Evolutionary conservation across 1,140 invertebrate species (phyloP), one percentile per base, ranked within the genome.

Genomic region (Aphaenogaster floridana): DNA sequence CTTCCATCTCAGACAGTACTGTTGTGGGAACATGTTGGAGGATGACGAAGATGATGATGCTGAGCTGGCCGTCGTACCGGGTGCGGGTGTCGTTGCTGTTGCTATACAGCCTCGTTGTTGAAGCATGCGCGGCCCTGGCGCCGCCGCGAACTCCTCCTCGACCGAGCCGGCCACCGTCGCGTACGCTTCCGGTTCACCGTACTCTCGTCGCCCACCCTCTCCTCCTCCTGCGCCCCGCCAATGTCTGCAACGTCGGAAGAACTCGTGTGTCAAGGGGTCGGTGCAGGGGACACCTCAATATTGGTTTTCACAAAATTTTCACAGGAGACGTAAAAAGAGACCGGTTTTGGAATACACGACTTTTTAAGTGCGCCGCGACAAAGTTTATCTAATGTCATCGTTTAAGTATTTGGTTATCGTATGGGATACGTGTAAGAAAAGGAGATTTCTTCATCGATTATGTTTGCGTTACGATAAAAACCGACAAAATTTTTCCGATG

Each of bases 1-100:
- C 93, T 98, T 98, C 98, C 98, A 98, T 95, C 98, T 96, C 86
- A 98, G 96, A 95, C 98, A 98, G 96, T 98, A 98, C 96, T 98
- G 98, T 95, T 98, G 98, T 71, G 97, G 97, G 94, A 97, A 96
- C 97, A 97, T 97, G 94, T 91, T 93, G 78, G 90, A 83, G 15
- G 80, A 59, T 45, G 92, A 76, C 59, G 90, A 88, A 48, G 87
- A 57, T 11, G 86, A 63, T 48, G 68, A 48, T 21, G 61, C 1
- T 36, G 57, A n/a, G 36, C n/a, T 13, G 84, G 87, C 80, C 66
- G 86, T 88, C 83, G 91, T 86, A 86, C 83, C 80, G 86, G 89
- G 66, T 78, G 63, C 61, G 78, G 90, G 80, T 90, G 91, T 88
- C 78, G 92, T 86, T 84, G 77, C 86, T 86, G 91, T 85, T 86